phyloP scores from a whole-genome alignment of 2,888 invertebrate species.

The Ichneumoninae sp. region DNA sequence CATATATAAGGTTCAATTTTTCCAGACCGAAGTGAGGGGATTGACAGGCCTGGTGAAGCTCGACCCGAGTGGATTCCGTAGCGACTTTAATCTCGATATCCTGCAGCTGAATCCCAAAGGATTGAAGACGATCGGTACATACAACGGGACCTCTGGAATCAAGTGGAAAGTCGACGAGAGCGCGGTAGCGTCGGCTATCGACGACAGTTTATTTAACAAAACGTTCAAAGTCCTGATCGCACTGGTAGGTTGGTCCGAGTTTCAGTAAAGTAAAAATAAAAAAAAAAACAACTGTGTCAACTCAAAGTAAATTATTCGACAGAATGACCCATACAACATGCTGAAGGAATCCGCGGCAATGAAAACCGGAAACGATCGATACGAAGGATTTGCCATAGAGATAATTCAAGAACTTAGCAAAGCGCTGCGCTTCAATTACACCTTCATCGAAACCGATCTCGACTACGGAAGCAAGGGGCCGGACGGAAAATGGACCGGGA shows the following conservation, averaged over 20 bases:
- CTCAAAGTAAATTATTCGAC: conserved; percentile 55
- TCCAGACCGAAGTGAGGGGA: conserved; percentile 88
- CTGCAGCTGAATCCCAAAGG: conserved; percentile 88
- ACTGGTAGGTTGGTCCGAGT: conserved; percentile 85
- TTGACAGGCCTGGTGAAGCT: conserved; percentile 92
- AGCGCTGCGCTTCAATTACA: conserved; percentile 92
- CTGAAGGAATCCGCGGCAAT: conserved; percentile 88
- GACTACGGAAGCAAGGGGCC: conserved; percentile 88
- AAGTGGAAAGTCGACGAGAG: conserved; percentile 82
- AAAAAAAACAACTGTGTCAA: not conserved
- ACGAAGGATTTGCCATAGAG: conserved; percentile 95
- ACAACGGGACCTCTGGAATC: conserved; percentile 88
- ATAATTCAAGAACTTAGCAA: conserved; percentile 92
- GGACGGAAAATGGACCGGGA: conserved; percentile 89
- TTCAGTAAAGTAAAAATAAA: not conserved
- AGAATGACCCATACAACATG: conserved; percentile 96
- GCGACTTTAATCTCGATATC: conserved; percentile 89
- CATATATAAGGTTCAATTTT: conserved; percentile 70
- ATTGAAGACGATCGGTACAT: conserved; percentile 88
- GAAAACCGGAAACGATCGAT: conserved; percentile 92
- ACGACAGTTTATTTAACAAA: conserved; percentile 89
- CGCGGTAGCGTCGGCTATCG: conserved; percentile 79
- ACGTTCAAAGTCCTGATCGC: conserved; percentile 90
- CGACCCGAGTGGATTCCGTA: conserved; percentile 91
- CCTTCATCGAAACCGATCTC: conserved; percentile 90